These are phyloP conservation scores for Hyperopisus bebe DNA, from an alignment of 2,113 vertebrate species.

Conservation along the genomic window DNA sequence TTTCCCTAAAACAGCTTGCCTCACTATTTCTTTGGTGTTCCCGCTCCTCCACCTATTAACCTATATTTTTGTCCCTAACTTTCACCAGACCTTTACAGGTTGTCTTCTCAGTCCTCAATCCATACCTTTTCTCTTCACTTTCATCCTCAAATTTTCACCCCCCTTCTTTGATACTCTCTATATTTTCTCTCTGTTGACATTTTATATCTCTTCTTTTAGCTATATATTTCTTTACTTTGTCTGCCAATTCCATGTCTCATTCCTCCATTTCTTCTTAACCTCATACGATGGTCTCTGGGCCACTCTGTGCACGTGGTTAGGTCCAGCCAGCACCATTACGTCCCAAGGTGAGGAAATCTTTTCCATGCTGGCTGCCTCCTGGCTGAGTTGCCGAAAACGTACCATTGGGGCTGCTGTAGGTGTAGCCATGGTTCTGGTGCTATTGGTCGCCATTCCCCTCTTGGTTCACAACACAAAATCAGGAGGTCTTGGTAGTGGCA, in stretches of 20 bases:
- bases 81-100: neutral
- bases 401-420: conserved; percentile 62
- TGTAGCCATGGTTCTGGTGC: conserved; percentile 68
- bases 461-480: conserved; percentile 64
- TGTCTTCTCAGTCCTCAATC: neutral
- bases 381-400: conserved; percentile 61
- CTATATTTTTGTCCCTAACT: neutral
- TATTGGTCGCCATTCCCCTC: conserved; percentile 69
- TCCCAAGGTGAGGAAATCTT: conserved; percentile 63
- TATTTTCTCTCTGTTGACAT: neutral
- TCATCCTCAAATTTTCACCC: neutral
- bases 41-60: neutral
- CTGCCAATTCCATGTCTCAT: neutral
- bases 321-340: conserved; percentile 58
- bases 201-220: neutral
- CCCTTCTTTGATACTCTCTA: neutral
- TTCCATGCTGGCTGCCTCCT: conserved; percentile 58
- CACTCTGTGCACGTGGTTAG: neutral
- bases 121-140: neutral
- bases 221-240: neutral
- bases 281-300: neutral
- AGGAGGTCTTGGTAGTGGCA: conserved; percentile 31
- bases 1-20: neutral
- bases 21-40: neutral
- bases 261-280: too few relatives aligned